Base-by-base conservation (phyloP, 1,140 invertebrate species). In the Saxidomus purpurata region DNA sequence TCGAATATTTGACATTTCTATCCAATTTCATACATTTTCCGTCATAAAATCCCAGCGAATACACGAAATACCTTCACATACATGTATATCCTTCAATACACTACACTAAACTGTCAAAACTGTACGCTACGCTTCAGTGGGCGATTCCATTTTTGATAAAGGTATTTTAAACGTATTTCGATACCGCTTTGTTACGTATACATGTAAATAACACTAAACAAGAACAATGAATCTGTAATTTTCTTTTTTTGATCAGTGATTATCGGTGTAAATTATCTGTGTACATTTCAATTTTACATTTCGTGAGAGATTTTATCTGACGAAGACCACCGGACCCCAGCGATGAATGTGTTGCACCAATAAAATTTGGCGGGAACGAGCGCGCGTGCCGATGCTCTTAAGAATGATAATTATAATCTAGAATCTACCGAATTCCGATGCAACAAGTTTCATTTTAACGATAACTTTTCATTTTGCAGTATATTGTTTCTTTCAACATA, bases 1-100 rank as follows among this genome's bases (percentile, higher is more conserved):
- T 38, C 83, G 52, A 74, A 86, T 86, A 86, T 86, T 86, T 40
- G 83, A 86, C 83, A 86, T 86, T 52, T 71, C 83, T 86, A 71
- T 86, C 83, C 83, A 28, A 86, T 86, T 85, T 86, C 83, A 52
- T 74, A 71, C 67, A 74, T 86, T 49, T 67, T 69, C 38, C 74
- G 34, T 74, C 34, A 74, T 86, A 52, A 82, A 83, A 83, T 83
- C 80, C 80, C n/a, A 31, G 15, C 61, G 38, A 69, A 86, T 86
- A 86, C 67, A 49, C 71, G 61, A 55, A 74, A 59, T 55, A 52
- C 69, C 36, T 86, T 74, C 71, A 34, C 67, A 82, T 55, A 43
- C 38, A 82, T 47, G 61, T 67, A 63, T 49, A 80, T 63, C 59
- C 67, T 38, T 47, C 83, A 76, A 59, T 59, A 52, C 69, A 71